Percentiles rank a stretch among this genome's conserved stretches.
Conservation (phyloP, 1,140 invertebrate species). For the Ceratina australensis region DNA sequence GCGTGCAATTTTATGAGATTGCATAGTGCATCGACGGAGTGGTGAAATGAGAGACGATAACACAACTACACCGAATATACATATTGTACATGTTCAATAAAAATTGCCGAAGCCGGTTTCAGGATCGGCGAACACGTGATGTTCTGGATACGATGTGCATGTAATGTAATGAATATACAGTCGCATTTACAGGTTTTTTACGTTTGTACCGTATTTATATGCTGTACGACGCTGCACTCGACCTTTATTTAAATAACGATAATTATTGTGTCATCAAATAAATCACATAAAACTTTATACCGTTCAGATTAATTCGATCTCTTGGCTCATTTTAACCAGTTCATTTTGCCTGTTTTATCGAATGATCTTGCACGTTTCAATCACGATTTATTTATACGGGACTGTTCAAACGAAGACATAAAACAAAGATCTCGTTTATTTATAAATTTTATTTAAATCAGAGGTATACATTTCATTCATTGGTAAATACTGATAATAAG, state of each 20-base stretch:
- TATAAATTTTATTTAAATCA: constrained; percentile 12
- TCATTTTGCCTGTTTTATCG: background rate
- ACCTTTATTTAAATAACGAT: constrained; percentile 67
- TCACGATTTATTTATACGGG: background rate
- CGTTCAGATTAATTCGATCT: constrained; percentile 1
- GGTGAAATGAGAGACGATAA: constrained; percentile 41
- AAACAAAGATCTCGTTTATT: too few relatives aligned
- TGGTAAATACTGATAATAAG: background rate
- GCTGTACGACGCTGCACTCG: constrained; percentile 68
- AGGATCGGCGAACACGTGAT: constrained; percentile 39
- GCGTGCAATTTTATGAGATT: background rate
- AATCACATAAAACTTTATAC: constrained; percentile 61
- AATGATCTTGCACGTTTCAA: background rate
- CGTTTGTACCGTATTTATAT: constrained; percentile 76
- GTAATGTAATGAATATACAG: constrained; percentile 66
- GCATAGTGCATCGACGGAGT: background rate
- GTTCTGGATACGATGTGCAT: constrained; percentile 50
- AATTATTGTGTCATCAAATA: constrained; percentile 73
- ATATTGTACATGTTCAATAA: constrained; percentile 62
- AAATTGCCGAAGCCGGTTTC: constrained; percentile 10
- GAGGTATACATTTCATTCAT: background rate
- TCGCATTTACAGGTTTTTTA: constrained; percentile 74
- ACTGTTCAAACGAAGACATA: background rate
- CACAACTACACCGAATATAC: constrained; percentile 51
- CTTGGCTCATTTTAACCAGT: background rate